Conservation (phyloP, 1,140 invertebrate genomes). For the Lasioglossum baleicum region DNA sequence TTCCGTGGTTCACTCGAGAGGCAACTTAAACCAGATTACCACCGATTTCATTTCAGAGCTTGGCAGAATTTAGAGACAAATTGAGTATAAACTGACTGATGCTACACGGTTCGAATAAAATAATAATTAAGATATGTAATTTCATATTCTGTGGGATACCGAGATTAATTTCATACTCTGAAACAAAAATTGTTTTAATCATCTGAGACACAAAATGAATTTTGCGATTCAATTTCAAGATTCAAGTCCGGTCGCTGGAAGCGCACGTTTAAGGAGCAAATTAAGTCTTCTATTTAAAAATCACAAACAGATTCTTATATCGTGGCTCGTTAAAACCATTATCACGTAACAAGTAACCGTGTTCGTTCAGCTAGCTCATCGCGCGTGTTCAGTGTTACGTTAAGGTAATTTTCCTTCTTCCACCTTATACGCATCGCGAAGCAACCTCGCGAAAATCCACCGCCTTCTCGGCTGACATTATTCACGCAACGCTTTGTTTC, state of each 20-base stretch:
- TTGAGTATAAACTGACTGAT: too few relatives aligned
- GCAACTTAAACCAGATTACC: neutral
- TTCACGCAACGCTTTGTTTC: slow-evolving; percentile 21
- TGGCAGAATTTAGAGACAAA: too few relatives aligned
- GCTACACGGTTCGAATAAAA: too few relatives aligned
- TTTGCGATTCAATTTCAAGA: neutral
- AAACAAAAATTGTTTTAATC: too few relatives aligned
- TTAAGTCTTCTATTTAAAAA: neutral
- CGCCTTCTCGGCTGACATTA: neutral
- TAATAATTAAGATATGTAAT: too few relatives aligned
- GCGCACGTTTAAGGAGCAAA: neutral
- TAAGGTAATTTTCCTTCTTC: slow-evolving; percentile 35
- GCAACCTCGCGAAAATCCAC: slow-evolving; percentile 18
- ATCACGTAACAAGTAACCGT: slow-evolving; percentile 36
- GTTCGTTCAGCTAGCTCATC: slow-evolving; percentile 22
- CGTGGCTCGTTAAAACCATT: slow-evolving; percentile 18
- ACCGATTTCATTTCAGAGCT: too few relatives aligned
- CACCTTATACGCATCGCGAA: neutral
- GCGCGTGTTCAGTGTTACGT: neutral
- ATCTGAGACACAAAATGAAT: too few relatives aligned
- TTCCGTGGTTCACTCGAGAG: neutral
- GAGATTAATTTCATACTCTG: too few relatives aligned
- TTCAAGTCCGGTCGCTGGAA: neutral
- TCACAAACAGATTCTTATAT: neutral
- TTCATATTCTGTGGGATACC: too few relatives aligned